Percentiles rank a stretch among this genome's conserved stretches.
Evolutionary conservation across 2,888 invertebrate species (phyloP).

Genomic region (Heliconius erato): DNA sequence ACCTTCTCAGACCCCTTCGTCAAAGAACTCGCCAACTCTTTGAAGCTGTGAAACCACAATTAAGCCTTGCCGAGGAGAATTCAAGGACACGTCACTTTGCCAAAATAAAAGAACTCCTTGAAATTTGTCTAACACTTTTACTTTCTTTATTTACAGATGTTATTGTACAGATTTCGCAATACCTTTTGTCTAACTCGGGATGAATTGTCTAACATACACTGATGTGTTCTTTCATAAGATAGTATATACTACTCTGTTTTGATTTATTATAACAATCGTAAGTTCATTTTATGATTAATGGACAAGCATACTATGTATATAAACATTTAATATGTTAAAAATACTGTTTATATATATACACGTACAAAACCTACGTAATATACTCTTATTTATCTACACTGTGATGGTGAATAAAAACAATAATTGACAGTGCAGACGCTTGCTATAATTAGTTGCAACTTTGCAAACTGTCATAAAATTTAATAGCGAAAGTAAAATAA

Average conservation of each 20-base stretch:
- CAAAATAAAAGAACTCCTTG: conserved; percentile 73
- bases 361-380: neutral
- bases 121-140: conserved; percentile 73
- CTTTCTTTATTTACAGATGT: conserved; percentile 71
- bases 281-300: neutral
- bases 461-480: conserved; percentile 51
- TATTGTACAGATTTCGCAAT: conserved; percentile 63
- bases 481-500: conserved; percentile 76
- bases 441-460: conserved; percentile 9
- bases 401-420: neutral
- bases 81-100: conserved; percentile 79
- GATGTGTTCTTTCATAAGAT: neutral
- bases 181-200: conserved; percentile 53
- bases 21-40: conserved; percentile 79
- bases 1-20: conserved; percentile 59
- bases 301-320: too few species aligned
- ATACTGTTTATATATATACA: neutral
- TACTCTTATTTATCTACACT: neutral
- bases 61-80: conserved; percentile 80
- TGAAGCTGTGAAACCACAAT: conserved; percentile 83
- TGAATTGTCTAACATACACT: neutral
- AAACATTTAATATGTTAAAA: too few species aligned
- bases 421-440: neutral
- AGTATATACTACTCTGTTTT: neutral
- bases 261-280: neutral